Conservation (phyloP, 2,888 invertebrate species). For the Ochropleura plecta region DNA sequence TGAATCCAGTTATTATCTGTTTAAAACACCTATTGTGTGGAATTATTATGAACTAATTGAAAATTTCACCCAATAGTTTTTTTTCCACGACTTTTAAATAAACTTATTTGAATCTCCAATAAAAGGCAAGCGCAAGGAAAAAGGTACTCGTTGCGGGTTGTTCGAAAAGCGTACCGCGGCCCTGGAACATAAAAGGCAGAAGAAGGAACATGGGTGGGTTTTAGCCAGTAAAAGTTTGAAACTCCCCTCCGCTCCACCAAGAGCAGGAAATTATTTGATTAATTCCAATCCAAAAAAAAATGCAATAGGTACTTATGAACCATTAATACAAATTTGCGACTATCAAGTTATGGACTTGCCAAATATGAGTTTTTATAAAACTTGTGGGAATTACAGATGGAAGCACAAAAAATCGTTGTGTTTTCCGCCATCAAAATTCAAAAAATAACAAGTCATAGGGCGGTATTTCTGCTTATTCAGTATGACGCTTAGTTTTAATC, state of each 20-base stretch:
- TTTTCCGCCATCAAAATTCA: not conserved
- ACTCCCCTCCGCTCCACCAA: too few species aligned
- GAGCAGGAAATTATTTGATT: too few species aligned
- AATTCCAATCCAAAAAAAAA: too few species aligned
- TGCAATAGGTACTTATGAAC: too few species aligned
- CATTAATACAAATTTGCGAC: not conserved
- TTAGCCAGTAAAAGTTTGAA: too few species aligned
- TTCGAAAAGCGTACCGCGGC: too few species aligned
- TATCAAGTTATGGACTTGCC: not conserved
- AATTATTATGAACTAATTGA: not conserved
- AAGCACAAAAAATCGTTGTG: not conserved
- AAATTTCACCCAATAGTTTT: too few species aligned
- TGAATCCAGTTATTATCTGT: not conserved
- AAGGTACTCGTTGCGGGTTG: too few species aligned
- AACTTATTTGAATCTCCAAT: not conserved
- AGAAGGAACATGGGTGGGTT: too few species aligned
- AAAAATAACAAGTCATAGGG: too few species aligned
- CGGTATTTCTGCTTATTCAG: not conserved
- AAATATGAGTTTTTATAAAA: not conserved
- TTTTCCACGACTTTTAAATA: not conserved
- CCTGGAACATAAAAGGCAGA: too few species aligned
- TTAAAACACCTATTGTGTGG: not conserved
- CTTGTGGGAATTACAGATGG: not conserved
- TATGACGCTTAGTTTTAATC: slow-evolving; percentile 16
- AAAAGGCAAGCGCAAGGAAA: not conserved